Evolutionary conservation across 2,888 invertebrate species (phyloP), one percentile per base, ranked within the genome.

Genomic region (Acronicta aceris): DNA sequence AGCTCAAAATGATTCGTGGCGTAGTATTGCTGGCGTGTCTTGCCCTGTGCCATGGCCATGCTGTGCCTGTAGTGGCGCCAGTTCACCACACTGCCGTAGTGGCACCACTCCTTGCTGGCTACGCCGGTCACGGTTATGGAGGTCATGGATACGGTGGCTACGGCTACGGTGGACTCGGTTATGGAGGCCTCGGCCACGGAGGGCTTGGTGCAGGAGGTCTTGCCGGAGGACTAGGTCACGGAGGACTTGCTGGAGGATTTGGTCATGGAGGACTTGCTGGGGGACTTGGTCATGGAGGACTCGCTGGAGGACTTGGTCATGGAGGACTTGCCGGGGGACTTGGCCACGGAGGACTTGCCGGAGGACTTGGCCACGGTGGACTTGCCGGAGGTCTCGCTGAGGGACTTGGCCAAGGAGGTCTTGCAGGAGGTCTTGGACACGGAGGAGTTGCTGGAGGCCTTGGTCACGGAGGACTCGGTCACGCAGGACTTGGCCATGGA

Each of bases 11-110:
- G 93, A 83, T 86, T 47, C 82, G 84, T 57, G 61, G 83, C 5
- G 66, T 77, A 36, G 68, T 88, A 41, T 70, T 93, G 41, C 65
- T 89, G 21, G 82, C 86, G 50, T 86, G 80, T 46, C 54, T 91
- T 15, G 84, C 82, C 3, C 52, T 88, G 46, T 87, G 89, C 70
- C 70, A 83, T 21, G 83, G 89, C 36, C 86, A 91, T 55, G 89
- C 87, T 15, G 83, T 91, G 25, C 89, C 90, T 0, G 50, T 86
- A 27, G 81, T 85, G 3, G 83, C 83, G 46, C 84, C 87, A 0
- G 81, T 76, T 27, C 89, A 85, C 13, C 81, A 85, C 40, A 53
- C 81, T n/a, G 83, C 89, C n/a, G 72, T 89, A 5, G 72, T 85
- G n/a, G 76, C 81, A 12, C 83, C 88, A 59, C 55, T 74, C 10